Evolutionary conservation across 92 coral and sea anemone genomes (phyloP).

Genomic region (Parazoanthus darwini): DNA sequence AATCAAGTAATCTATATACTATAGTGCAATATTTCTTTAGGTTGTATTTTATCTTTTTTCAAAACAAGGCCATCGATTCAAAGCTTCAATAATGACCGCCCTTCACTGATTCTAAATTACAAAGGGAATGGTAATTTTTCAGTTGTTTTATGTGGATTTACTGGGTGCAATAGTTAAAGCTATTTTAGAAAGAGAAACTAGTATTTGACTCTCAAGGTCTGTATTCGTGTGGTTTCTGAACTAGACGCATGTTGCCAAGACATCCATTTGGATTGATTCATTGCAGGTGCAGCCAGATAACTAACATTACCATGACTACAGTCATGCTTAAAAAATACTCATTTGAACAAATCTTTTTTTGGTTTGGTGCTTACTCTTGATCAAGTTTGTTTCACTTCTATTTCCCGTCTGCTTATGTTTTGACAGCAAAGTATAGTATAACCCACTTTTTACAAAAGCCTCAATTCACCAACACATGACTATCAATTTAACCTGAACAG

Average conservation of each 20-base stretch:
- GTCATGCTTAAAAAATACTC: background rate
- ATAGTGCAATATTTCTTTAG: no score
- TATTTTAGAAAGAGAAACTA: background rate
- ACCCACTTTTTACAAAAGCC: background rate
- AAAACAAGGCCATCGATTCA: no score
- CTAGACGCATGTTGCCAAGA: background rate
- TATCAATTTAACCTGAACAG: background rate
- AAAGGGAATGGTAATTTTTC: background rate
- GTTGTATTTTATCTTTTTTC: no score
- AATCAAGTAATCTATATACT: no score
- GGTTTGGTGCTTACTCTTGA: background rate
- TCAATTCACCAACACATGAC: background rate
- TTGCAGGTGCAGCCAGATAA: background rate
- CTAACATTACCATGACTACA: background rate
- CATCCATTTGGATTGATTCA: background rate
- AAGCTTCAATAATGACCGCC: background rate
- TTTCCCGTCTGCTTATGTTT: background rate
- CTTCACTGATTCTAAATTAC: background rate
- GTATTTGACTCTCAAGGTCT: background rate
- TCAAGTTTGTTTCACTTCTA: background rate
- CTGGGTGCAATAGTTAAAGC: no score
- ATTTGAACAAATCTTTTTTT: background rate
- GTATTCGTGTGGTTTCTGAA: background rate
- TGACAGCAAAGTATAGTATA: background rate
- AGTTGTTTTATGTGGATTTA: background rate